Conservation (phyloP, 2,797 vertebrate species). For the Loris lydekkerianus region DNA sequence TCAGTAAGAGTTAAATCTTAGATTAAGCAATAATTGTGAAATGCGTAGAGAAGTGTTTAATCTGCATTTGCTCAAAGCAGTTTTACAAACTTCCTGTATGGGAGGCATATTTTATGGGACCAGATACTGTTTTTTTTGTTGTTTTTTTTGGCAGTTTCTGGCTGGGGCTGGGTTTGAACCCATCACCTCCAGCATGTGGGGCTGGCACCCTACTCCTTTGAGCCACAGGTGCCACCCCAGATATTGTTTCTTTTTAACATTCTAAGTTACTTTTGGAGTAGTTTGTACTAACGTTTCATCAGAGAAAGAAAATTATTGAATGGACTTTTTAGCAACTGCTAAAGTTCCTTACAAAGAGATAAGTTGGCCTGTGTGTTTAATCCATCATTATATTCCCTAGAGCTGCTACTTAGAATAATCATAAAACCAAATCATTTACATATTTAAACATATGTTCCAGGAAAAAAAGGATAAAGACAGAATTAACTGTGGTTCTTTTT, state of each 20-base stretch:
- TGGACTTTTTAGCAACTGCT: not conserved
- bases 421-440: not conserved
- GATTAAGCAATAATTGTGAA: slow-evolving; percentile 82
- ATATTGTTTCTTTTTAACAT: slow-evolving; percentile 7
- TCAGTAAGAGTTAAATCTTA: slow-evolving; percentile 66
- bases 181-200: too few relatives aligned
- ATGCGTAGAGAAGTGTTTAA: slow-evolving; percentile 77
- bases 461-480: slow-evolving; percentile 73
- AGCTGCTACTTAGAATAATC: slow-evolving; percentile 53
- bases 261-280: not conserved
- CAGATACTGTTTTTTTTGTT: slow-evolving; percentile 36
- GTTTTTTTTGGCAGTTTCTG: not conserved
- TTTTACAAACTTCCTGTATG: slow-evolving; percentile 76
- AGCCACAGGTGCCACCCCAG: not conserved
- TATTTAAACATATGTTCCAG: slow-evolving; percentile 64
- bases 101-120: slow-evolving; percentile 46
- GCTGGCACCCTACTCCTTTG: too few relatives aligned
- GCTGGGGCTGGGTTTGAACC: too few relatives aligned
- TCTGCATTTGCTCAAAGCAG: slow-evolving; percentile 66
- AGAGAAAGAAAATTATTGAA: slow-evolving; percentile 22
- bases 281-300: slow-evolving; percentile 30
- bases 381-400: not conserved
- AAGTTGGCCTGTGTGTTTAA: slow-evolving; percentile 16
- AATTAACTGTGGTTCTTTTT: slow-evolving; percentile 43
- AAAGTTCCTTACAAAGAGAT: not conserved